Evolutionary conservation across 1,140 invertebrate species (phyloP), one percentile per base, ranked within the genome.

Genomic region (Trachymyrmex septentrionalis): DNA sequence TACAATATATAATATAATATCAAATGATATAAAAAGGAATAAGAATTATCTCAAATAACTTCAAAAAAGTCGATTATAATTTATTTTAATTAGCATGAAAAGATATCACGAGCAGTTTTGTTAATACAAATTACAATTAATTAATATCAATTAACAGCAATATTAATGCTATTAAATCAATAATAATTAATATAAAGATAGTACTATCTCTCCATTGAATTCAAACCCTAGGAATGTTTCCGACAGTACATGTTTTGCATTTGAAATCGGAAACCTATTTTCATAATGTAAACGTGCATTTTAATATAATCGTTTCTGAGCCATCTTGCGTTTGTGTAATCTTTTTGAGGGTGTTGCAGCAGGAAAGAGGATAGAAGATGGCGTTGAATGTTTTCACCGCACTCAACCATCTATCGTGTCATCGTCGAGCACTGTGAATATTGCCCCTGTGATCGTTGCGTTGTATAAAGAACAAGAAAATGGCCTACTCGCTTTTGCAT

Each of bases 381-480:
- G 76, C 27, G 27, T n/a, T 19, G 48, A 53, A 63, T 69, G 77
- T 67, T 80, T 67, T 80, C 21, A 80, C 77, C 61, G 50, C 44
- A 69, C 14, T 69, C 63, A 50, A 53, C 76, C 19, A 66, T 78
- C 27, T 12, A 19, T 19, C 27, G 27, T 21, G 27, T 34, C n/a
- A 27, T 55, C 10, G 63, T 55, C 63, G 27, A 67, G 76, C 48
- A 53, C 6, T n/a, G 63, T 48, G 44, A 48, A 80, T 80, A 80
- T 80, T 80, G 30, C 50, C 7, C 34, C 38, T 21, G 27, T 19
- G 48, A 59, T 72, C 34, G 24, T 44, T 44, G 50, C 21, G 21
- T 82, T 57, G 16, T 57, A 82, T 30, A 82, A 82, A 82, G 53
- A 69, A 59, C 21, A 16, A 21, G 78, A 71, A 71, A 81, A 81